Conservation (phyloP, 2,888 invertebrate species). For the Chloroclystis v-ata region DNA sequence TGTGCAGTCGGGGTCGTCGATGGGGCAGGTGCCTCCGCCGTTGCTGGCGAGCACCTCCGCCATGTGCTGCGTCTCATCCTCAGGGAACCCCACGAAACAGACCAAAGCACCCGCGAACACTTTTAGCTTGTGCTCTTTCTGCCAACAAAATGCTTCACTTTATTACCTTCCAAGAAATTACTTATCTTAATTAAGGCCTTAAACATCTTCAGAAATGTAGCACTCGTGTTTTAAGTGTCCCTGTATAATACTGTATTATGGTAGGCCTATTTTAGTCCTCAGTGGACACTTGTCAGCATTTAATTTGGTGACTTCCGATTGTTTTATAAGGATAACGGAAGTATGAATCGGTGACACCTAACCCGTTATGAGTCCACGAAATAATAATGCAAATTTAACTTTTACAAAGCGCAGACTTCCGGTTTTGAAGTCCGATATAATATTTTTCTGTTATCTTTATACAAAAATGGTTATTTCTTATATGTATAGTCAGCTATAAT, state of each 20-base stretch:
- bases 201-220: too few relatives aligned
- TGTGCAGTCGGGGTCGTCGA: constrained; percentile 90
- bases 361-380: constrained; percentile 9
- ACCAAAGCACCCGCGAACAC: constrained; percentile 93
- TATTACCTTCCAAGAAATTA: too few relatives aligned
- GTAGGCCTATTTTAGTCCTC: too few relatives aligned
- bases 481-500: too few relatives aligned
- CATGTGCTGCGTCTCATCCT: constrained; percentile 95
- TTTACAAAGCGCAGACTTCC: neutral
- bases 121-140: constrained; percentile 86
- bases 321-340: constrained; percentile 25
- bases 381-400: neutral
- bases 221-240: too few relatives aligned
- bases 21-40: constrained; percentile 86
- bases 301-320: constrained; percentile 28
- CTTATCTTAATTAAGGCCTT: too few relatives aligned
- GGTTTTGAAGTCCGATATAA: neutral
- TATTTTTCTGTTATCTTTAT: neutral
- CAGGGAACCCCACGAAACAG: constrained; percentile 93
- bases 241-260: too few relatives aligned
- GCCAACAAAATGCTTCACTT: constrained; percentile 42
- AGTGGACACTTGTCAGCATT: constrained; percentile 6
- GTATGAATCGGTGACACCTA: constrained; percentile 24
- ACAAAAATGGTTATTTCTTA: too few relatives aligned
- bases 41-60: constrained; percentile 91